These are phyloP conservation scores for Acropternis orthonyx DNA, from an alignment of 2,797 vertebrate genomes.

Conservation along the genomic window DNA sequence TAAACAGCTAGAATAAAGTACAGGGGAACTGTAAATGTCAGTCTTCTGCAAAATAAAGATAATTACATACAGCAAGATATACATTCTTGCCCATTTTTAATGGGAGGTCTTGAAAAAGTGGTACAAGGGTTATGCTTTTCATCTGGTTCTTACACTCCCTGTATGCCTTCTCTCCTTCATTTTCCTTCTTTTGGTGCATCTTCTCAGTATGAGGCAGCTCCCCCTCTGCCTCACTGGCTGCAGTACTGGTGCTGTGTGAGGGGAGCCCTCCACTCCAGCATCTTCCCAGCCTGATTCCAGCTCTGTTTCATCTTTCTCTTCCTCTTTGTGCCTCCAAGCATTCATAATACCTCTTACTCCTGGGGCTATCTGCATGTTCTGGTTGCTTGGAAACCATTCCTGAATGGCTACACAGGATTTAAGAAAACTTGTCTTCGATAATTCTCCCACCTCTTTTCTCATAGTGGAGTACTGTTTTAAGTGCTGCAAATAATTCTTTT, in stretches of 20 bases:
- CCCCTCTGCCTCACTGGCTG: background rate
- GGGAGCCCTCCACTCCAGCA: background rate
- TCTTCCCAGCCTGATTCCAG: background rate
- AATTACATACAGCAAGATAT: background rate
- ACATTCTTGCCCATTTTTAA: background rate
- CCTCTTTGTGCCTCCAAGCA: background rate
- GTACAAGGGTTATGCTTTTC: background rate
- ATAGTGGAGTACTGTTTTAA: background rate
- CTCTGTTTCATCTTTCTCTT: background rate
- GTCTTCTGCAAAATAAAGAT: background rate
- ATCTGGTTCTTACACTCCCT: background rate
- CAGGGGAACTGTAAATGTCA: background rate
- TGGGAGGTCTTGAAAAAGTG: background rate
- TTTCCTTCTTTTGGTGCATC: background rate
- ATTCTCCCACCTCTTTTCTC: background rate
- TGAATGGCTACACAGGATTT: conserved; percentile 14
- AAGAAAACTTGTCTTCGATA: background rate
- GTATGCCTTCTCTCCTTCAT: background rate
- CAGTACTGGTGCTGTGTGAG: accelerated
- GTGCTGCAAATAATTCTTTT: background rate
- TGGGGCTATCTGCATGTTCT: conserved; percentile 23
- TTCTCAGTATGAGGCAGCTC: background rate
- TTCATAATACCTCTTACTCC: conserved; percentile 10
- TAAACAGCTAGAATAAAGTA: background rate
- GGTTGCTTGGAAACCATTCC: conserved; percentile 58